phyloP scores from a whole-genome alignment of 2,113 vertebrate species.

The Triplophysa tibetana region DNA sequence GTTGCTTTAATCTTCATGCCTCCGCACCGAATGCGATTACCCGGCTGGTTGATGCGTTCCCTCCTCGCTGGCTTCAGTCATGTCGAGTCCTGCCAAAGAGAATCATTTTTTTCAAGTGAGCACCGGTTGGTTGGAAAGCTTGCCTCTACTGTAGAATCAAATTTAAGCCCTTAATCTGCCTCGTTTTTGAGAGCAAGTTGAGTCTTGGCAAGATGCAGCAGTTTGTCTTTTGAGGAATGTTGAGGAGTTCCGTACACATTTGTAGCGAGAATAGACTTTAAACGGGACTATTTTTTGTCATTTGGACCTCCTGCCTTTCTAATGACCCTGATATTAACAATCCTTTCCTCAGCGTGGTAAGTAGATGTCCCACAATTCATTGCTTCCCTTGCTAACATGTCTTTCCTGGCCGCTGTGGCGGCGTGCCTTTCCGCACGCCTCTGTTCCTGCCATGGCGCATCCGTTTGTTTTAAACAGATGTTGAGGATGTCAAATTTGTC shows the following conservation, averaged over 20 bases:
- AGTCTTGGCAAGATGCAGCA: conserved; percentile 90
- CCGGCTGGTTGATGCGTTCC: conserved; percentile 62
- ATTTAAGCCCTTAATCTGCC: conserved; percentile 52
- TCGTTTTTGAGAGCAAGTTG: conserved; percentile 63
- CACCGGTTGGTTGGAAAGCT: conserved; percentile 92
- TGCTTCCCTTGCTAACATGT: conserved; percentile 38
- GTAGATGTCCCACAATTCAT: conserved; percentile 4
- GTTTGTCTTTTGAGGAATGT: conserved; percentile 79
- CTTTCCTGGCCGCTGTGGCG: conserved; percentile 42
- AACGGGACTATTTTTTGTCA: conserved; percentile 5
- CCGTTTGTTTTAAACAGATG: conserved; percentile 87
- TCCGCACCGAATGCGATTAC: conserved; percentile 55
- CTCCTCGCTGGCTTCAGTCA: conserved; percentile 98
- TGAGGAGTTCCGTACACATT: conserved; percentile 61
- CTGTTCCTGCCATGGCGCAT: conserved; percentile 66
- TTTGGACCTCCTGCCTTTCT: conserved; percentile 3
- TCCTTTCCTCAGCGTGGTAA: conserved; percentile 34
- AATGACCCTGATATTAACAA: conserved; percentile 15
- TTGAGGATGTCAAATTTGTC: conserved; percentile 99
- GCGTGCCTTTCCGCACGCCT: conserved; percentile 18
- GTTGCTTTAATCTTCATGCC: conserved; percentile 52
- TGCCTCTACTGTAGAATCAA: conserved; percentile 76
- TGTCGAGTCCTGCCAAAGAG: conserved; percentile 99
- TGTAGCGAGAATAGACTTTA: conserved; percentile 73
- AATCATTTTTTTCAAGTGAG: conserved; percentile 93